These are phyloP conservation scores for Heteromormyrus szaboi DNA, from an alignment of 2,797 vertebrate genomes.

Conservation along the genomic window DNA sequence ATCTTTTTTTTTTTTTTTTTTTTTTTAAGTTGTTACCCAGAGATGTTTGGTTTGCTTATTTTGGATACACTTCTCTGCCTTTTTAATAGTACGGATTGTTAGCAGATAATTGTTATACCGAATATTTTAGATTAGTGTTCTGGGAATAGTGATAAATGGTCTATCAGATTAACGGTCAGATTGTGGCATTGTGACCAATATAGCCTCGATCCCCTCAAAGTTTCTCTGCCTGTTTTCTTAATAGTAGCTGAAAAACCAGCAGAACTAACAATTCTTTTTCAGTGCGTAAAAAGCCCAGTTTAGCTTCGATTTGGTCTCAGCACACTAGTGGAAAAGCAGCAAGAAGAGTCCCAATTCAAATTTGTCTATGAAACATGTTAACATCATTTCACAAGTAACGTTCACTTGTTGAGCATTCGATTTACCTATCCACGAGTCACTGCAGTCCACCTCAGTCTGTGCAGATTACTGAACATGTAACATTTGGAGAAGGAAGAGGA, in stretches of 20 bases:
- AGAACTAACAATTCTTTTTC: background rate
- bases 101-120: background rate
- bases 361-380: background rate
- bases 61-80: background rate
- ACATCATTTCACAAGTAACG: background rate
- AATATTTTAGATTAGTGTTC: background rate
- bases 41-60: background rate
- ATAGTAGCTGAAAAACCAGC: background rate
- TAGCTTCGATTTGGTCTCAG: background rate
- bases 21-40: background rate
- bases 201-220: background rate
- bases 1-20: background rate
- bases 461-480: background rate
- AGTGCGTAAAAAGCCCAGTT: background rate
- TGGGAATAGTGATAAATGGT: background rate
- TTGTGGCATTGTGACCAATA: background rate
- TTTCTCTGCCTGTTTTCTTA: background rate
- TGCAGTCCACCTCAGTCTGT: background rate
- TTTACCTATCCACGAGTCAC: background rate
- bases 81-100: background rate
- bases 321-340: background rate
- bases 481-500: background rate
- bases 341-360: background rate
- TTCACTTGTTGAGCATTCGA: background rate
- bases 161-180: background rate